phyloP scores from a whole-genome alignment of 1,140 invertebrate genomes.

The Trypoxylus dichotomus region DNA sequence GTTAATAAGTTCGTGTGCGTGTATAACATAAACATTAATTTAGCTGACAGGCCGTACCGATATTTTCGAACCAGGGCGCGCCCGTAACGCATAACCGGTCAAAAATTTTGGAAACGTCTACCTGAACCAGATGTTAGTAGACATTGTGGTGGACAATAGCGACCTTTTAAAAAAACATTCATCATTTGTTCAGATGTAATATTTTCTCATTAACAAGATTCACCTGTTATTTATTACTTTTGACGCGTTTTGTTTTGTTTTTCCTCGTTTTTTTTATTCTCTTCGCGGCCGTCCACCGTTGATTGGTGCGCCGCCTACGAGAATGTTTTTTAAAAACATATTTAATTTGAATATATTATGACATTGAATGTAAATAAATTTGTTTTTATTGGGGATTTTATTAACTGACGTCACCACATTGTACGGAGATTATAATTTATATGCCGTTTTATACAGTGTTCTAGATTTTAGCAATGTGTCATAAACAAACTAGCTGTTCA shows the following conservation, averaged over 20 bases:
- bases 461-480: not conserved
- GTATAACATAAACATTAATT: slow-evolving; percentile 28
- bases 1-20: slow-evolving; percentile 15
- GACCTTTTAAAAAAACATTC: slow-evolving; percentile 39
- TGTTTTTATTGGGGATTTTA: slow-evolving; percentile 40
- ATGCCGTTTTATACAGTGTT: not conserved
- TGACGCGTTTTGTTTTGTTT: slow-evolving; percentile 33
- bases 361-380: slow-evolving; percentile 38
- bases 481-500: too few relatives aligned
- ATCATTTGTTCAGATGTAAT: slow-evolving; percentile 37
- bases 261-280: slow-evolving; percentile 29
- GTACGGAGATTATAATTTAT: slow-evolving; percentile 33
- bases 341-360: slow-evolving; percentile 45
- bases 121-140: slow-evolving; percentile 33
- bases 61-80: slow-evolving; percentile 24
- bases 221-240: slow-evolving; percentile 39
- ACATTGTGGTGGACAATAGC: slow-evolving; percentile 29
- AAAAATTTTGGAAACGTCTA: slow-evolving; percentile 30
- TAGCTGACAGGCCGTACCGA: slow-evolving; percentile 7
- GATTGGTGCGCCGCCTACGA: slow-evolving; percentile 28
- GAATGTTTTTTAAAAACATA: slow-evolving; percentile 10
- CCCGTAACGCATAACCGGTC: slow-evolving; percentile 24
- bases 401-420: slow-evolving; percentile 38
- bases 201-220: slow-evolving; percentile 44
- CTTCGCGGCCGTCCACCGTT: not conserved